Base-by-base conservation (phyloP, 2,113 vertebrate genomes). In the Plestiodon gilberti region DNA sequence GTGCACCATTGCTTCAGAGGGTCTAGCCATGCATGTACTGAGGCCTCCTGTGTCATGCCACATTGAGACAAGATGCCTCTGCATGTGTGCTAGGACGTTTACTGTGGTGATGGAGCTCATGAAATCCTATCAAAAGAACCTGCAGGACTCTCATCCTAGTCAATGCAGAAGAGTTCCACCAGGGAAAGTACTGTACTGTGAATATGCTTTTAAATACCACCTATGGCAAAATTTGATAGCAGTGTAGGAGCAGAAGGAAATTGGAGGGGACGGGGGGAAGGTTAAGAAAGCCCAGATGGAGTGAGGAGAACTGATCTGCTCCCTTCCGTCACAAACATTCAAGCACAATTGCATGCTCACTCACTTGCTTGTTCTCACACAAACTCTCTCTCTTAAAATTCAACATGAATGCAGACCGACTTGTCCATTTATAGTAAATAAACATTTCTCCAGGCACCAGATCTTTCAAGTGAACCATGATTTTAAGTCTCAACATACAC, bases 181-280 rank as follows among this genome's bases (percentile, higher is more conserved):
- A 48, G 2, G 30, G 8, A 48, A 23, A 40, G 76, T n/a, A 61
- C 55, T 74, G 76, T n/a, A 61, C 55, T 74, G n/a, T 43, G 57
- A 6, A 67, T 69, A 61, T 86, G 35, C 38, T 18, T 57, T 64
- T 17, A n/a, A 79, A 61, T 70, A 71, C 2, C 28, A 40, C 57
- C 35, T 28, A n/a, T 64, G 30, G 17, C 14, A 75, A 15, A 81
- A 65, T 22, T 55, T 75, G 28, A 28, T 78, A 43, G 22, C 23
- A 33, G 65, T 30, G 65, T 75, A 81, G 25, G 43, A 64, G 30
- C 30, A 73, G 23, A 30, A 80, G 28, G 38, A 5, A 0, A 1
- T 10, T 4, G 2, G 7, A 8, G 33, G 5, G 0, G 52, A 22
- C n/a, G n/a, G 3, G 20, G 6, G 8, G 20, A 4, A 59, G 79